These are phyloP conservation scores for Falcunculus frontatus DNA, from an alignment of 2,113 vertebrate genomes.

Conservation along the genomic window DNA sequence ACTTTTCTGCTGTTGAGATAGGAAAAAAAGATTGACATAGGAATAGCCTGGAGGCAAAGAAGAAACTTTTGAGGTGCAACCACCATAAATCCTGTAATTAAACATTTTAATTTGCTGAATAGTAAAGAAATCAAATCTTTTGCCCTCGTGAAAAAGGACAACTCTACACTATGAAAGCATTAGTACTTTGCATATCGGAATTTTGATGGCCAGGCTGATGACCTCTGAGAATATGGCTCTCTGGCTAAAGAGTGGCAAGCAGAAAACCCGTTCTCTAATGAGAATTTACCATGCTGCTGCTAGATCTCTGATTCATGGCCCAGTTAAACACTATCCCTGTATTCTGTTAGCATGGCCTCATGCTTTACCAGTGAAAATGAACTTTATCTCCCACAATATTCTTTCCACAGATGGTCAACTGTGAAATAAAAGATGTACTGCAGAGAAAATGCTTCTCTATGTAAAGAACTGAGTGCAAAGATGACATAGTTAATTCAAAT, in stretches of 20 bases:
- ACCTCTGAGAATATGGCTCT: neutral
- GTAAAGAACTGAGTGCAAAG: neutral
- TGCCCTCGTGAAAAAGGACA: neutral
- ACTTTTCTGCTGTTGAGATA: neutral
- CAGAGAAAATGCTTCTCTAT: neutral
- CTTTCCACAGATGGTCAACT: neutral
- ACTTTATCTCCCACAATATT: neutral
- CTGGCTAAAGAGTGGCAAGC: neutral
- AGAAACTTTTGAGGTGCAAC: neutral
- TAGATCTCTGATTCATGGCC: neutral
- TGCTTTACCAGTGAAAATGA: neutral
- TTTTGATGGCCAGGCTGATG: neutral
- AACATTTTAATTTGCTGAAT: neutral
- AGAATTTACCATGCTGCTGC: neutral
- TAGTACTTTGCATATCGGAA: neutral
- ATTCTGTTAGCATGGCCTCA: neutral
- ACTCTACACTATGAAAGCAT: neutral
- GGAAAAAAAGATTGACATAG: neutral
- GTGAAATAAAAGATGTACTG: neutral
- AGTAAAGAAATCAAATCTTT: neutral
- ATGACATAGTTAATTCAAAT: neutral
- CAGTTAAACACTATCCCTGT: neutral
- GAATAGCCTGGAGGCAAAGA: neutral
- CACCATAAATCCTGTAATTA: neutral
- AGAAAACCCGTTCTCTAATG: neutral